These are phyloP conservation scores for Vulpes ferrilata DNA, from an alignment of 2,113 vertebrate genomes.

Conservation along the genomic window DNA sequence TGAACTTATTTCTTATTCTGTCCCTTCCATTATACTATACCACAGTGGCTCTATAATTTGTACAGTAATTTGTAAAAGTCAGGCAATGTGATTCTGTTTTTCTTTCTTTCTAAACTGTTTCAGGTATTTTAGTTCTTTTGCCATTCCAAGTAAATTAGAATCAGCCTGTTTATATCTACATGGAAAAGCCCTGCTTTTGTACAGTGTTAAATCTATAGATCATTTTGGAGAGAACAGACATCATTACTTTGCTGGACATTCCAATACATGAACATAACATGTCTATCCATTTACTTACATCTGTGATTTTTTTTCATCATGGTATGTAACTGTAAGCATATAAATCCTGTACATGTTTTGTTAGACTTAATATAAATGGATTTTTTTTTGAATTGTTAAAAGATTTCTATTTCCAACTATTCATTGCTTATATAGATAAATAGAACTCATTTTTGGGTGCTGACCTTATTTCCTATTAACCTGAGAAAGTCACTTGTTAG, in stretches of 20 bases:
- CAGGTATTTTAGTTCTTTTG: background rate
- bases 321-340: background rate
- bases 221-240: background rate
- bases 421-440: background rate
- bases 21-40: background rate
- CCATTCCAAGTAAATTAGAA: background rate
- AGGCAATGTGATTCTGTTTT: background rate
- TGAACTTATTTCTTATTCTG: background rate
- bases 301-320: background rate
- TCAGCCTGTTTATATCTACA: background rate
- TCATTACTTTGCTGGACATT: background rate
- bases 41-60: background rate
- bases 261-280: background rate
- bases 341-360: background rate
- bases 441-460: background rate
- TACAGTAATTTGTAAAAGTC: background rate
- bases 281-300: background rate
- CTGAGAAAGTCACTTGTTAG: background rate
- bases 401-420: background rate
- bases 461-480: background rate
- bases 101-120: background rate
- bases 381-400: background rate
- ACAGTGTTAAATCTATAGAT: background rate
- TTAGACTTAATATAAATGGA: background rate
- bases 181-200: background rate